Conservation (phyloP, 1,140 invertebrate species). For the Dreissena rostriformis region DNA sequence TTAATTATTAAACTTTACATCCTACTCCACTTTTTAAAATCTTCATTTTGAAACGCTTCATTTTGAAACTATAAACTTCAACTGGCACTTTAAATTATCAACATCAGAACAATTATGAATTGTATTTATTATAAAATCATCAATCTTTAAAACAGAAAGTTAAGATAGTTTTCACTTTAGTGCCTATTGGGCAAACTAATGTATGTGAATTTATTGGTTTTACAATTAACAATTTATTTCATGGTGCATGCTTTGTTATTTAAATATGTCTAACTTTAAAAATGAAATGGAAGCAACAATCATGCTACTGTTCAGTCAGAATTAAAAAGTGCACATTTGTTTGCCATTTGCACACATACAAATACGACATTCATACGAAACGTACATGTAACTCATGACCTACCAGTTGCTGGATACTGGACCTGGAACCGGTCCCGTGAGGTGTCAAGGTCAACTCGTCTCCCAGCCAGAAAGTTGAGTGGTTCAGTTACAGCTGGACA, state of each 20-base stretch:
- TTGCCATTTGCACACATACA: neutral
- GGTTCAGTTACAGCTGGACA: slow-evolving; percentile 65
- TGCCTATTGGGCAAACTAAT: no score
- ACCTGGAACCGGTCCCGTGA: slow-evolving; percentile 68
- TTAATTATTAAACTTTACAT: neutral
- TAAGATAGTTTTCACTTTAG: no score
- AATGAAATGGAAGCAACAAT: neutral
- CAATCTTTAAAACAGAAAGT: no score
- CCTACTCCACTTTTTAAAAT: neutral
- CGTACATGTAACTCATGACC: neutral
- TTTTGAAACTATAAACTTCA: neutral
- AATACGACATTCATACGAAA: neutral
- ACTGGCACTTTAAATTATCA: no score
- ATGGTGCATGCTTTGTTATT: no score
- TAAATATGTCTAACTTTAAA: no score
- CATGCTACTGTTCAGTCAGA: neutral
- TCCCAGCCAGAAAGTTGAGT: slow-evolving; percentile 77
- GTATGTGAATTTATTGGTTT: no score
- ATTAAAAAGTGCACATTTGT: neutral
- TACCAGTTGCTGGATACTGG: slow-evolving; percentile 79
- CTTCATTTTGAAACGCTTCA: neutral
- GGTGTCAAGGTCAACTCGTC: slow-evolving; percentile 61
- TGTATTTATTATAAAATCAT: no score
- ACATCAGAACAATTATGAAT: no score
- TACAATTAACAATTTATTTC: no score